Evolutionary conservation across 2,113 vertebrate genomes (phyloP).

Genomic region (Ovis aries): DNA sequence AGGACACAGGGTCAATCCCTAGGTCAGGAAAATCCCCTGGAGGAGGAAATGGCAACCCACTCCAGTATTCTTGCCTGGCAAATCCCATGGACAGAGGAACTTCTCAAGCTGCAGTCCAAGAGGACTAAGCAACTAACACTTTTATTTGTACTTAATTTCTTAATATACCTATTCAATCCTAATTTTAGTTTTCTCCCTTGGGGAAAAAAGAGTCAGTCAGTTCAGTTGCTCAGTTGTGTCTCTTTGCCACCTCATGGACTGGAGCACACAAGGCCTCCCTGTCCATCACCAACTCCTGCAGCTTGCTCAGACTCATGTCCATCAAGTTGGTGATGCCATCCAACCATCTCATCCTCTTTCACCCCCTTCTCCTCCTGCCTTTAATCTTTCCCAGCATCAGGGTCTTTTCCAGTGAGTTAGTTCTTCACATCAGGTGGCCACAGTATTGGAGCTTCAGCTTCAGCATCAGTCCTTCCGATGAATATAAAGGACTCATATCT

Average conservation of each 20-base stretch:
- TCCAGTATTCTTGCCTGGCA: not conserved
- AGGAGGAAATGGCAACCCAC: not conserved
- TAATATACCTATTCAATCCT: not conserved
- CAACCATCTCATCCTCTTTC: not conserved
- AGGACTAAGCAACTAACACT: not conserved
- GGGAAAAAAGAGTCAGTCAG: not conserved
- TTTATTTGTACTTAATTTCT: not conserved
- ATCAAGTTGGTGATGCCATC: not conserved
- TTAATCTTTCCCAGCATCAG: not conserved
- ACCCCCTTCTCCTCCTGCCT: not conserved
- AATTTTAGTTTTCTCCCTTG: not conserved
- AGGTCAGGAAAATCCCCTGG: not conserved
- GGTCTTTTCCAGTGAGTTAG: not conserved
- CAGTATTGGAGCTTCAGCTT: not conserved
- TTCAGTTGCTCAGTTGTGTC: not conserved
- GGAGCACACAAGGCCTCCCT: not conserved
- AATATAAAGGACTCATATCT: not conserved
- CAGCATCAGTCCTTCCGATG: not conserved
- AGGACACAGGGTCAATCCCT: not conserved
- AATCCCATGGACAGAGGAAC: not conserved
- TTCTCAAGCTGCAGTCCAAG: not conserved
- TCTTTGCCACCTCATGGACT: not conserved
- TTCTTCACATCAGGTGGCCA: not conserved
- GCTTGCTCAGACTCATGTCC: not conserved
- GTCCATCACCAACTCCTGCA: not conserved